Evolutionary conservation across 2,113 vertebrate genomes (phyloP).

Genomic region (Lophura nycthemera): DNA sequence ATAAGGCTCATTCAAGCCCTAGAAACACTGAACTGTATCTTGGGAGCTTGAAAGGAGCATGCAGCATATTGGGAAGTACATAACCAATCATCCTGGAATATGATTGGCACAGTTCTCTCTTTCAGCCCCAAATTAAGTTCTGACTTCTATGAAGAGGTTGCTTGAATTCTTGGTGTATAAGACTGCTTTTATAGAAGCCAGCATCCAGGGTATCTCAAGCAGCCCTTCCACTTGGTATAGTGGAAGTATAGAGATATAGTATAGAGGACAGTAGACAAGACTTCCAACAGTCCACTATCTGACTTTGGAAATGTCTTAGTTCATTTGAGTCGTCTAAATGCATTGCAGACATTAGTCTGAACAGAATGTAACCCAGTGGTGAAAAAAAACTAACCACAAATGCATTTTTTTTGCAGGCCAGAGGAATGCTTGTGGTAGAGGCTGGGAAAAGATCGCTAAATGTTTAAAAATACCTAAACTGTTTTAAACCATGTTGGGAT

Average conservation of each 20-base stretch:
- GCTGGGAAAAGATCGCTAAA: conserved; percentile 4
- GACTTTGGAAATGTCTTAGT: neutral
- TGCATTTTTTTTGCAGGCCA: conserved; percentile 12
- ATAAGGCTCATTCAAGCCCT: neutral
- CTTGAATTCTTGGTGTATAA: neutral
- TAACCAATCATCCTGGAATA: rapidly evolving
- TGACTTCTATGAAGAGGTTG: neutral
- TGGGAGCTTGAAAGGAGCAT: neutral
- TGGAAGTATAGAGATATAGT: too few relatives aligned
- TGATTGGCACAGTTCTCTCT: neutral
- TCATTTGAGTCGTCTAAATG: neutral
- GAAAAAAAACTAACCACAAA: conserved; percentile 8
- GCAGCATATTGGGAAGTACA: neutral
- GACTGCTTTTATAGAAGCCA: neutral
- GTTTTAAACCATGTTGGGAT: neutral
- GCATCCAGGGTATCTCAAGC: neutral
- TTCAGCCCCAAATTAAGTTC: neutral
- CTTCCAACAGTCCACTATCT: neutral
- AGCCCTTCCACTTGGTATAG: neutral
- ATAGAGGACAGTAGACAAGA: neutral
- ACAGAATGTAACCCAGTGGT: neutral
- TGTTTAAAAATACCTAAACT: conserved; percentile 56
- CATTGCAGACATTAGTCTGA: neutral
- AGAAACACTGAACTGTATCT: neutral
- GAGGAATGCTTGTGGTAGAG: conserved; percentile 4